Evolutionary conservation across 64 coral and sea anemone genomes (phyloP).

Genomic region (Pocillopora damicornis): DNA sequence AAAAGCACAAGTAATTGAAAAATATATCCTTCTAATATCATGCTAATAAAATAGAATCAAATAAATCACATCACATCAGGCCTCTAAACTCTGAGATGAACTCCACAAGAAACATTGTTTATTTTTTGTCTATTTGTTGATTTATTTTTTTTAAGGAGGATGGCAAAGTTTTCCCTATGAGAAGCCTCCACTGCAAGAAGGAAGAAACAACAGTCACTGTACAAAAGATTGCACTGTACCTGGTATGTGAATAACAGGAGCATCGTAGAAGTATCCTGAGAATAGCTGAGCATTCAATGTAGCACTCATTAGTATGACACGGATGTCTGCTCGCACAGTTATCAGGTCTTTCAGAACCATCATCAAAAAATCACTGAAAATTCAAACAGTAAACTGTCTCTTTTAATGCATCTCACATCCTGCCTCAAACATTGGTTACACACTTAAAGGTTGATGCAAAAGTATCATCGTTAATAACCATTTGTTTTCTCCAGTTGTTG

Average conservation of each 20-base stretch:
- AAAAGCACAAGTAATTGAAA: too few species aligned
- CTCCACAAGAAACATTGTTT: too few species aligned
- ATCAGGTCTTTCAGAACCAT: constrained; percentile 83
- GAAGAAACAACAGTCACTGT: not conserved
- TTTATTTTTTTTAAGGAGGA: too few species aligned
- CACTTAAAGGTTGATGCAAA: not conserved
- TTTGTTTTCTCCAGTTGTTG: not conserved
- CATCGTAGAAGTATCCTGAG: constrained; percentile 80
- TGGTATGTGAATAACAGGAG: constrained; percentile 93
- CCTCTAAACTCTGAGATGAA: too few species aligned
- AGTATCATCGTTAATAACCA: not conserved
- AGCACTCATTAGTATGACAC: constrained; percentile 86
- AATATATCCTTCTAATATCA: too few species aligned
- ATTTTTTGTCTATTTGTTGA: too few species aligned
- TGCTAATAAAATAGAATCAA: too few species aligned
- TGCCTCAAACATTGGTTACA: too few species aligned
- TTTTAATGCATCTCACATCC: too few species aligned
- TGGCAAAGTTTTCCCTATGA: too few species aligned
- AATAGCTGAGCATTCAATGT: constrained; percentile 81
- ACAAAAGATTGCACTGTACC: constrained; percentile 22
- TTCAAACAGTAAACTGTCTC: not conserved
- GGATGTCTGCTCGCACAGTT: constrained; percentile 66
- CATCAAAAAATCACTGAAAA: constrained; percentile 87
- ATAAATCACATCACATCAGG: too few species aligned
- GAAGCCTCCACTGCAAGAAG: too few species aligned